Evolutionary conservation across 2,888 invertebrate species (phyloP).

Genomic region (Incurvaria masculella): DNA sequence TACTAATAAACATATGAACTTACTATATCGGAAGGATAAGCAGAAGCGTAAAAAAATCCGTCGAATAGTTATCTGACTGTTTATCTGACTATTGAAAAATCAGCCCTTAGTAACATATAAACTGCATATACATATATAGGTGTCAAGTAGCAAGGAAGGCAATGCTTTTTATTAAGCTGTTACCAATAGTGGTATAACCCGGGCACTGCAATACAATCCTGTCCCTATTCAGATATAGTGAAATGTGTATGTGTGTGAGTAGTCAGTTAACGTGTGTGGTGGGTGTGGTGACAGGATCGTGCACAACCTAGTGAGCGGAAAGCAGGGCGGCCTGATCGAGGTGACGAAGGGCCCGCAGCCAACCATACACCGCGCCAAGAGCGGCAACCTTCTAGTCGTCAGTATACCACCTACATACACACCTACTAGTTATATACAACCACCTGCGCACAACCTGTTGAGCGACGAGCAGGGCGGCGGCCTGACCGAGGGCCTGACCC

Average conservation of each 20-base stretch:
- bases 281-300: slow-evolving; percentile 80
- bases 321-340: slow-evolving; percentile 78
- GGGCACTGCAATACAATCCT: background rate
- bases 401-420: slow-evolving; percentile 17
- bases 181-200: background rate
- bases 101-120: no score
- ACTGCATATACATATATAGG: background rate
- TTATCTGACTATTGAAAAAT: no score
- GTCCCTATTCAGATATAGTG: slow-evolving; percentile 4
- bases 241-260: background rate
- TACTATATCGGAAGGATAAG: no score
- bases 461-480: slow-evolving; percentile 83
- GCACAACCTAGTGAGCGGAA: slow-evolving; percentile 81
- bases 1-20: no score
- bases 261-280: slow-evolving; percentile 22
- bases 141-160: background rate
- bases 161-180: background rate
- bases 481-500: slow-evolving; percentile 81
- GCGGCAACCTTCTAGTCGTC: slow-evolving; percentile 83
- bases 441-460: slow-evolving; percentile 79
- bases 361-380: slow-evolving; percentile 77
- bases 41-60: no score
- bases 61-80: no score
- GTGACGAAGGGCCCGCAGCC: slow-evolving; percentile 73
- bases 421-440: no score